Evolutionary conservation across 2,113 vertebrate genomes (phyloP).

Genomic region (Myanophis thanlyinensis): DNA sequence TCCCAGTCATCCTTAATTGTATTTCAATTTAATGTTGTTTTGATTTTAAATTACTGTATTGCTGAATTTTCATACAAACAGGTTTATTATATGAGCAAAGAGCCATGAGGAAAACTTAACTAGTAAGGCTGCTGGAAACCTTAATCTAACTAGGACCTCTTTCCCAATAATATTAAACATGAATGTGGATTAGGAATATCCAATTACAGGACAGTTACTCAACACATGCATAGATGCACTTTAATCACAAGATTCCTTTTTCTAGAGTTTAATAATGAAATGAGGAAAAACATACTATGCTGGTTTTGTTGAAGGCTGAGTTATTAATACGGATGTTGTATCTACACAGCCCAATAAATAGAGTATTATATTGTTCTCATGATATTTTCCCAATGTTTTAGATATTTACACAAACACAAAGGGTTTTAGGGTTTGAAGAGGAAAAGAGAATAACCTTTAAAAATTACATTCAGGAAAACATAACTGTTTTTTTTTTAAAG

Average conservation of each 20-base stretch:
- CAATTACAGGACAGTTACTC: not conserved
- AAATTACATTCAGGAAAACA: conserved; percentile 7
- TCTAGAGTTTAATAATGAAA: not conserved
- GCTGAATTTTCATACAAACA: not conserved
- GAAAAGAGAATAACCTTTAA: not conserved
- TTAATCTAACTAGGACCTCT: not conserved
- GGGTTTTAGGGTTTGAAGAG: not conserved
- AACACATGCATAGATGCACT: not conserved
- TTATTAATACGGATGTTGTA: not conserved
- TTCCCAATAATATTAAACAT: not conserved
- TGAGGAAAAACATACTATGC: not conserved
- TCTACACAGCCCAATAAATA: not conserved
- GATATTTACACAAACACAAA: not conserved
- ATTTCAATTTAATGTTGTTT: not conserved
- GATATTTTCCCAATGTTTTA: not conserved
- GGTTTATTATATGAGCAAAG: not conserved
- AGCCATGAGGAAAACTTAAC: not conserved
- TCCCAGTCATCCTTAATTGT: not conserved
- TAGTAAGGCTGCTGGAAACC: not conserved
- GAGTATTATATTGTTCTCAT: not conserved
- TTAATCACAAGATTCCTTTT: not conserved
- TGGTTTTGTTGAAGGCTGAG: not conserved
- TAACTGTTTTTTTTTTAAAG: conserved; percentile 4
- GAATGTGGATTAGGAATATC: not conserved
- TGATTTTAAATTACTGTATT: not conserved